These are phyloP conservation scores for Xylota segnis DNA, from an alignment of 2,888 invertebrate genomes.

Conservation along the genomic window DNA sequence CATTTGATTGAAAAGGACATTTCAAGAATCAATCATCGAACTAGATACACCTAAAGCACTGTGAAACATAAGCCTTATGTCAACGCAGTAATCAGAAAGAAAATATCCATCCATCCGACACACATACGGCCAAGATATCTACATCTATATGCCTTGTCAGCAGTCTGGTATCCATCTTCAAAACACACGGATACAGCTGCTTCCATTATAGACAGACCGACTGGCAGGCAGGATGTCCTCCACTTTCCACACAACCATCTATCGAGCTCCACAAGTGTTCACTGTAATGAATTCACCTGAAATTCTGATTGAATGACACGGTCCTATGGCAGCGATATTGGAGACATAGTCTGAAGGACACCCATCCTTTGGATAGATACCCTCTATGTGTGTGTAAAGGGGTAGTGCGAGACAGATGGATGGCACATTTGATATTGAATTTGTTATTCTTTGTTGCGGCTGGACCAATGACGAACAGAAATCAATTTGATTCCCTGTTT, in stretches of 20 bases:
- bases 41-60: constrained; percentile 9
- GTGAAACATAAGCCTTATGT: constrained; percentile 31
- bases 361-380: neutral
- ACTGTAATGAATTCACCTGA: constrained; percentile 37
- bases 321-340: constrained; percentile 4
- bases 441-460: neutral
- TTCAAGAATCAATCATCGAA: constrained; percentile 58
- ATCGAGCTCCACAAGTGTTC: neutral
- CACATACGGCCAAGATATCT: neutral
- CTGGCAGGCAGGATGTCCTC: constrained; percentile 39
- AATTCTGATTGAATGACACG: constrained; percentile 39
- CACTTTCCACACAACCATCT: constrained; percentile 16
- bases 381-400: neutral
- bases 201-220: neutral
- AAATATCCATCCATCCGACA: constrained; percentile 17
- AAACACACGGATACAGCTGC: constrained; percentile 19
- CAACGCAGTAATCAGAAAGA: neutral
- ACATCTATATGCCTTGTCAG: constrained; percentile 27
- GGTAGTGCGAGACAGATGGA: constrained; percentile 1
- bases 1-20: constrained; percentile 50
- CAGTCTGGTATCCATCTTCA: constrained; percentile 28
- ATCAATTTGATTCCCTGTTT: constrained; percentile 21
- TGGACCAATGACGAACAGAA: constrained; percentile 5
- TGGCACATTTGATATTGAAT: constrained; percentile 23
- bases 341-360: constrained; percentile 24